Evolutionary conservation across 2,797 vertebrate genomes (phyloP).

Genomic region (Chanos chanos): DNA sequence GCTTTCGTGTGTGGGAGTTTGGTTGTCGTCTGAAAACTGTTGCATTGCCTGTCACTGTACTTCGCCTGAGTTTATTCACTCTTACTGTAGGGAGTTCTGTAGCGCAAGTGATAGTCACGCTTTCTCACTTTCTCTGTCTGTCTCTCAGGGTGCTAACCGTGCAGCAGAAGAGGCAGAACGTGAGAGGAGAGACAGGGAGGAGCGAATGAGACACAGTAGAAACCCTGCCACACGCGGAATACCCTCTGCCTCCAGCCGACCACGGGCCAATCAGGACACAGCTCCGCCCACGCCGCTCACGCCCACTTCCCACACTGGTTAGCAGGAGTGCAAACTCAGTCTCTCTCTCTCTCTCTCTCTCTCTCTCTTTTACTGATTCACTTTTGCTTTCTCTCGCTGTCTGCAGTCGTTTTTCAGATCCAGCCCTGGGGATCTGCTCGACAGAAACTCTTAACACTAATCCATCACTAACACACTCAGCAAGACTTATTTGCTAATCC

Average conservation of each 20-base stretch:
- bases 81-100: background rate
- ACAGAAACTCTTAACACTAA: too few relatives aligned
- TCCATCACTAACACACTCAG: too few relatives aligned
- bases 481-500: too few relatives aligned
- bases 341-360: background rate
- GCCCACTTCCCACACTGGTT: slow-evolving; percentile 89
- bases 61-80: background rate
- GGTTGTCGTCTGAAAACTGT: background rate
- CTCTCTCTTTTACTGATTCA: background rate
- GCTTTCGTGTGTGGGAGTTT: background rate
- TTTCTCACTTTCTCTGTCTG: background rate
- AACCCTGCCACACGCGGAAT: slow-evolving; percentile 83
- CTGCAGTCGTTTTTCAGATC: too few relatives aligned
- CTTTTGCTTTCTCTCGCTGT: background rate
- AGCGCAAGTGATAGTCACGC: background rate
- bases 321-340: slow-evolving; percentile 37
- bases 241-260: slow-evolving; percentile 85
- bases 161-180: slow-evolving; percentile 86
- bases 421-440: too few relatives aligned
- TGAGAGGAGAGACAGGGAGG: slow-evolving; percentile 87
- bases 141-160: slow-evolving; percentile 84
- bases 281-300: slow-evolving; percentile 84
- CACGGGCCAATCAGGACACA: slow-evolving; percentile 82
- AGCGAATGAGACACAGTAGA: slow-evolving; percentile 83
- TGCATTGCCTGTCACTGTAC: background rate